A percentile compares a stretch with the other conserved stretches of the same genome.
Evolutionary conservation across 2,797 vertebrate genomes (phyloP).

Genomic region (Anas capensis): DNA sequence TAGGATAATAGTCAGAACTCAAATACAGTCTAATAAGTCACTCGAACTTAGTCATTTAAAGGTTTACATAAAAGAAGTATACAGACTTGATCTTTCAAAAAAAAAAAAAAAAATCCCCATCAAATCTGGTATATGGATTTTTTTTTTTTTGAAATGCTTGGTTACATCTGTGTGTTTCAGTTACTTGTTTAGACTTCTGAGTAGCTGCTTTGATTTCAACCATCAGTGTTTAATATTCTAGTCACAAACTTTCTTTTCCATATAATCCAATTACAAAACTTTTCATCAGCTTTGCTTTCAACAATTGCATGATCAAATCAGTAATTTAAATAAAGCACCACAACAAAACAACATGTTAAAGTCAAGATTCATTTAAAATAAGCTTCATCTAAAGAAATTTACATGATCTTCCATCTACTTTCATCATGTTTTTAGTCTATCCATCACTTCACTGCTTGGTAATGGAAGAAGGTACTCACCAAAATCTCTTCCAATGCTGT

Average conservation of each 20-base stretch:
- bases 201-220: neutral
- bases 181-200: neutral
- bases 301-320: neutral
- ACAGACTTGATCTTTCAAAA: neutral
- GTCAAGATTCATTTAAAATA: neutral
- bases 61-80: neutral
- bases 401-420: neutral
- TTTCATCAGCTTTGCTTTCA: conserved; percentile 46
- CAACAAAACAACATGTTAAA: neutral
- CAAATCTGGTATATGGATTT: neutral
- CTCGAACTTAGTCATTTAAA: neutral
- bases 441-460: neutral
- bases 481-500: neutral
- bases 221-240: neutral
- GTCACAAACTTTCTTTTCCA: neutral
- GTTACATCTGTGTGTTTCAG: neutral
- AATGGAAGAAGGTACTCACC: neutral
- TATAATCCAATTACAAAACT: neutral
- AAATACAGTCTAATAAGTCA: neutral
- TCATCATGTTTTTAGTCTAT: neutral
- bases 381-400: neutral
- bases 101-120: neutral
- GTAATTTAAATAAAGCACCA: conserved; percentile 20
- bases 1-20: neutral
- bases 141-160: neutral